Evolutionary conservation across 2,113 vertebrate genomes (phyloP).

Genomic region (Vombatus ursinus): DNA sequence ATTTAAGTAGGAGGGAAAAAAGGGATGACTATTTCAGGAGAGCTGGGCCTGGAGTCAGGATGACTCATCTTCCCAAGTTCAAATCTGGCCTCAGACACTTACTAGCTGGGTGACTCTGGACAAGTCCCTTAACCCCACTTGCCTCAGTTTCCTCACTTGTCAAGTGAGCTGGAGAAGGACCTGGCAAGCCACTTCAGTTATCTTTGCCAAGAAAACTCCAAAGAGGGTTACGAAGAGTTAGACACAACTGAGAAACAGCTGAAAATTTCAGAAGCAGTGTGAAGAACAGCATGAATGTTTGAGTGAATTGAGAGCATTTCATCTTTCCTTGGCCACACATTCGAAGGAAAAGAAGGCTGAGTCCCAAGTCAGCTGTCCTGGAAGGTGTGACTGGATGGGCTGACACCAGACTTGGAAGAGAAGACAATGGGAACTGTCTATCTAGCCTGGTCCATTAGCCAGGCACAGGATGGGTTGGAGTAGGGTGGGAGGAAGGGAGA

Average conservation of each 20-base stretch:
- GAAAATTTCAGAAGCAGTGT: not conserved
- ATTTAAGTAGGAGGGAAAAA: not conserved
- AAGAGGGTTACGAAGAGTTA: too few species aligned
- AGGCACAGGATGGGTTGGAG: not conserved
- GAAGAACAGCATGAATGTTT: not conserved
- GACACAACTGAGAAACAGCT: too few species aligned
- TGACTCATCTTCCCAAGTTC: too few species aligned
- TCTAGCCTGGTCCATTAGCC: not conserved
- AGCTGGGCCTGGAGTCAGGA: too few species aligned
- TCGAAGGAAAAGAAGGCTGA: constrained; percentile 26
- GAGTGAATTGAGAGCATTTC: not conserved
- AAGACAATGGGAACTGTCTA: not conserved
- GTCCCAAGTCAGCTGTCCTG: not conserved
- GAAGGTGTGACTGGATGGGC: not conserved
- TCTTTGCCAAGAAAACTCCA: too few species aligned
- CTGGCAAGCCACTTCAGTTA: too few species aligned
- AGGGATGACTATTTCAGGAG: not conserved
- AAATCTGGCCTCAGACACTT: too few species aligned
- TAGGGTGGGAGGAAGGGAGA: not conserved
- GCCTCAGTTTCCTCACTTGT: too few species aligned
- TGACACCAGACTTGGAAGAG: constrained; percentile 21
- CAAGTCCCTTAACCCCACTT: too few species aligned
- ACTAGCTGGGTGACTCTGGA: too few species aligned
- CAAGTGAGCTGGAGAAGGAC: too few species aligned
- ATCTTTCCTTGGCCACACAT: not conserved